Percentiles rank a stretch among this genome's conserved stretches.
phyloP scores from a whole-genome alignment of 2,888 invertebrate genomes.

The Synergus gifuensis region DNA sequence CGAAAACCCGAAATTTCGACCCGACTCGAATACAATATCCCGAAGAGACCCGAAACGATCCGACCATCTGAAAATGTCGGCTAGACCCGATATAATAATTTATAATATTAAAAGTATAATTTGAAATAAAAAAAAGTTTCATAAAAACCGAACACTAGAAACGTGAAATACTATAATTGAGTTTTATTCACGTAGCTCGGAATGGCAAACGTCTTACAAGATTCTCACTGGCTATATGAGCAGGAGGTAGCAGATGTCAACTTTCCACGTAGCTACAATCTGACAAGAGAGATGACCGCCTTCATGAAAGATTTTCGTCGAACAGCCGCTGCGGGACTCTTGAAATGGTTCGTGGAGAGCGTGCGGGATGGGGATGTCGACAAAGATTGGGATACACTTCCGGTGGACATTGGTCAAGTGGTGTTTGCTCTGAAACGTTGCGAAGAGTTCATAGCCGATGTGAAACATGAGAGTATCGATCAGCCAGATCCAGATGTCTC shows the following conservation, averaged over 20 bases:
- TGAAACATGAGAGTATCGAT: constrained; percentile 82
- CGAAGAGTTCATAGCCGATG: constrained; percentile 81
- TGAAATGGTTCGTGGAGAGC: constrained; percentile 82
- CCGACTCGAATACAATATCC: too few species aligned
- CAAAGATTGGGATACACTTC: constrained; percentile 50
- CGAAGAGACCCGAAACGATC: too few species aligned
- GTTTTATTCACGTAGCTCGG: constrained; percentile 62
- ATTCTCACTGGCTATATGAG: constrained; percentile 83
- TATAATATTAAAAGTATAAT: neutral
- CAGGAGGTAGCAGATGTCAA: constrained; percentile 81
- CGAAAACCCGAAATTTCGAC: too few species aligned
- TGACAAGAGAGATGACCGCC: constrained; percentile 80
- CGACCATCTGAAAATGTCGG: too few species aligned
- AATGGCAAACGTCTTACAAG: constrained; percentile 77
- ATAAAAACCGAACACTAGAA: neutral
- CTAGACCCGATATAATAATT: too few species aligned
- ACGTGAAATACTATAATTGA: neutral
- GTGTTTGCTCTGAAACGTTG: constrained; percentile 87
- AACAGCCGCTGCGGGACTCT: constrained; percentile 87
- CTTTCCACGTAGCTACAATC: constrained; percentile 86
- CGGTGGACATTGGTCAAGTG: constrained; percentile 79
- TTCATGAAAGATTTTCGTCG: constrained; percentile 87
- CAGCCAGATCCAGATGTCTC: constrained; percentile 76
- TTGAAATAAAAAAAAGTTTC: constrained; percentile 3
- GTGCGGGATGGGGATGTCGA: constrained; percentile 56